These are phyloP conservation scores for Aegotheles bennettii DNA, from an alignment of 2,113 vertebrate species.

Conservation along the genomic window DNA sequence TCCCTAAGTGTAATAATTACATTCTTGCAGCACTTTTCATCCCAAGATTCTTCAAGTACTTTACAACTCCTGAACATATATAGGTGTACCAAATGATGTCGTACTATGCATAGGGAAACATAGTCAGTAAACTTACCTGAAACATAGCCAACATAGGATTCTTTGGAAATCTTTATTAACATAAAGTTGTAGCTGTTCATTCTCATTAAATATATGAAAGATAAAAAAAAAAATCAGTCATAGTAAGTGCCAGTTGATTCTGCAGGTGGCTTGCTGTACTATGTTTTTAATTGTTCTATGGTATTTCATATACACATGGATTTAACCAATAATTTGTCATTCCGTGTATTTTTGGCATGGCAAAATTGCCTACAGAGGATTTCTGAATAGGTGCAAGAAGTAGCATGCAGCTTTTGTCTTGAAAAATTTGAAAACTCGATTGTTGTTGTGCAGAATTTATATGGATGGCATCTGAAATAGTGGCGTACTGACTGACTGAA, in stretches of 20 bases:
- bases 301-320: background rate
- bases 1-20: background rate
- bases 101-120: background rate
- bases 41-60: background rate
- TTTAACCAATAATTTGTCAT: background rate
- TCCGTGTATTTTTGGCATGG: background rate
- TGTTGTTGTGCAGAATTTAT: background rate
- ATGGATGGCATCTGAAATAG: background rate
- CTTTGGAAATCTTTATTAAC: background rate
- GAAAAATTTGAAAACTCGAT: background rate
- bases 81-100: background rate
- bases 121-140: background rate
- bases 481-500: background rate
- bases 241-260: background rate
- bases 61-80: background rate
- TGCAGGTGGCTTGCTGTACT: background rate
- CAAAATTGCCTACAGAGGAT: background rate
- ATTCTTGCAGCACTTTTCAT: background rate
- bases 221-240: background rate
- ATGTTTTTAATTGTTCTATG: background rate
- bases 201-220: background rate
- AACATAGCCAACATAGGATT: background rate
- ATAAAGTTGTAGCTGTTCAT: background rate
- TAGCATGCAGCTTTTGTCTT: background rate
- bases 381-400: background rate